Evolutionary conservation across 1,140 invertebrate genomes (phyloP), one percentile per base, ranked within the genome.

Genomic region (Hestina assimilis): DNA sequence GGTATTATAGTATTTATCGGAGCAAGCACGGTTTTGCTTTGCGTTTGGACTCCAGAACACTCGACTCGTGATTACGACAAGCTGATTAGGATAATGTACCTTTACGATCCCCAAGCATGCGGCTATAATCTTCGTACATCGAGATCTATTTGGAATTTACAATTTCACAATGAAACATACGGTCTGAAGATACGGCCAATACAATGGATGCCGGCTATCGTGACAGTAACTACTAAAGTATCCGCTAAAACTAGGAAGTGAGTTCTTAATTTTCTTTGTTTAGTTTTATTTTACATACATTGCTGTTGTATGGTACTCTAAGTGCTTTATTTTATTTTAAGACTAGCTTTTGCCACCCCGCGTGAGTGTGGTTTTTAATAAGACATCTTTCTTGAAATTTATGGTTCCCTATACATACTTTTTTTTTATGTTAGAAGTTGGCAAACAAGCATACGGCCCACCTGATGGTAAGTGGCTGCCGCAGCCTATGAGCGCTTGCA

Each of bases 21-120:
- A 1, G 47, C 70, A 2, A n/a, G 38, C 0, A 77, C 72, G 1
- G 67, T 86, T 1, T 45, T 63, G 4, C 23, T 43, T 19, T 86
- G 83, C 41, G 17, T 75, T 0, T 86, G 83, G 83, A 62, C 60
- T 6, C 80, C 79, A 0, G 69, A 73, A 26, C 14, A 67, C 1
- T 55, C 63, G 0, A 62, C 26, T 0, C 15, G 63, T 0, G 80
- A 86, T 20, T 73, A 57, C n/a, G 71, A 77, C 61, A 86, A 77
- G 35, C 46, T 86, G 4, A 58, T 50, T 4, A 69, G 79, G 1
- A 74, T 86, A 14, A 83, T 84, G 80, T 86, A 86, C 54, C 54
- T 86, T 0, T 86, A 77, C 52, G 80, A 86, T 21, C 68, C 70
- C 1, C 54, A 69, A 4, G 74, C 75, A 0, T 86, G 81, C 20